A percentile compares a stretch with the other conserved stretches of the same genome.
phyloP scores from a whole-genome alignment of 2,113 vertebrate genomes.

The Ceuthmochares aereus region DNA sequence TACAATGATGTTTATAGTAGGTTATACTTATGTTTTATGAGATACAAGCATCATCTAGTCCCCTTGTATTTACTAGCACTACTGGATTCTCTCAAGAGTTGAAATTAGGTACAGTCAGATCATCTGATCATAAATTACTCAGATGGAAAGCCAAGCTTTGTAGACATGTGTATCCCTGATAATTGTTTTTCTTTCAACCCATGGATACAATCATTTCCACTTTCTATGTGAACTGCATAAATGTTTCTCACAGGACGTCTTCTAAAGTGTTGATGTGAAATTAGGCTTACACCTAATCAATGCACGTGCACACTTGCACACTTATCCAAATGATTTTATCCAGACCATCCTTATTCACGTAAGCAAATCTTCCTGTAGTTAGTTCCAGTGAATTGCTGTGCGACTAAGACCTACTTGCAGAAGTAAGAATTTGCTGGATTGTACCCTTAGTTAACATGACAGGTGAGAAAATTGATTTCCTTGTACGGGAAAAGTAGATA shows the following conservation, averaged over 20 bases:
- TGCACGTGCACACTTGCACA: neutral
- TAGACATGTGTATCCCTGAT: neutral
- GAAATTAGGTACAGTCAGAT: neutral
- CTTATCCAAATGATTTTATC: neutral
- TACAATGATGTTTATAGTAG: neutral
- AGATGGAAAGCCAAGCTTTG: neutral
- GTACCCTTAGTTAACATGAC: constrained; percentile 36
- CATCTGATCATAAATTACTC: neutral
- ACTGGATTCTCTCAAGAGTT: neutral
- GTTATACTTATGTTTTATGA: neutral
- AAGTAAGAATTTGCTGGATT: constrained; percentile 9
- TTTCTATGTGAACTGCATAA: neutral
- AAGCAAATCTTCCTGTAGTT: neutral
- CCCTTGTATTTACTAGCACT: neutral
- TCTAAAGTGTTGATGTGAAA: neutral
- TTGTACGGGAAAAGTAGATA: neutral
- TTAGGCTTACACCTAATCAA: neutral
- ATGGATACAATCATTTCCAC: neutral
- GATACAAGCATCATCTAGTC: neutral
- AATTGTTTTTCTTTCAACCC: neutral
- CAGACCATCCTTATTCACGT: neutral
- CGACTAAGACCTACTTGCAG: neutral
- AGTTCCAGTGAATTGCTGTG: neutral
- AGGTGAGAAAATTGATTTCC: constrained; percentile 61
- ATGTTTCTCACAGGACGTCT: neutral